Base-by-base conservation (phyloP, 2,888 invertebrate species). In the Aphidius colemani region DNA sequence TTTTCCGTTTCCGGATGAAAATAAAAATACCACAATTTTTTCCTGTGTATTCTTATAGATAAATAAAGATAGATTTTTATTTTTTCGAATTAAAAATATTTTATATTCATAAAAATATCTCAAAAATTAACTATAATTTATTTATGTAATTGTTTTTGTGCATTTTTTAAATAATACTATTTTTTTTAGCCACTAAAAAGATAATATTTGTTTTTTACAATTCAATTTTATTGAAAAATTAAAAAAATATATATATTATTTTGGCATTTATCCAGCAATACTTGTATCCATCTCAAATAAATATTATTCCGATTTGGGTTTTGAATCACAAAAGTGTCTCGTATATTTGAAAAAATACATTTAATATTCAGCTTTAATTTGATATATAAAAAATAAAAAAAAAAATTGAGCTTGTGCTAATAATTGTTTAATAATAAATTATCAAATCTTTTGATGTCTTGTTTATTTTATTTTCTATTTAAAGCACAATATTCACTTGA, bases 251-350 rank as follows among this genome's bases (percentile, higher is more conserved):
- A 45, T 59, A 40, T 50, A 39, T 18, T 45, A 61, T 40, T 51
- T 71, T 73, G 74, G 74, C 74, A 30, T 59, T 10, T 53, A 63
- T 75, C 74, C 74, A 75, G 69, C 48, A 56, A 65, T 66, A 69
- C 69, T 70, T 71, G 71, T 73, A 72, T 62, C 66, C 55, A 18
- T 45, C 64, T 63, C 66, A 67, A 61, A 71, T 70, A 74, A 75
- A 74, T 74, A 74, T 75, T 73, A 72, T 74, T 69, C 60, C 60
- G 63, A 65, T 69, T 70, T 67, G 67, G 56, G 49, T 45, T 51
- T 46, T 57, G 45, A 48, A 67, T 65, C 50, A 59, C 44, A 65
- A 50, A 39, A 30, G 53, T 49, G 30, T 30, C 30, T 30, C 30
- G 5, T 30, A 30, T 3, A 30, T 30, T 30, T 30, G 5, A 30